phyloP scores from a whole-genome alignment of 2,797 vertebrate genomes.

The Monodelphis domestica region DNA sequence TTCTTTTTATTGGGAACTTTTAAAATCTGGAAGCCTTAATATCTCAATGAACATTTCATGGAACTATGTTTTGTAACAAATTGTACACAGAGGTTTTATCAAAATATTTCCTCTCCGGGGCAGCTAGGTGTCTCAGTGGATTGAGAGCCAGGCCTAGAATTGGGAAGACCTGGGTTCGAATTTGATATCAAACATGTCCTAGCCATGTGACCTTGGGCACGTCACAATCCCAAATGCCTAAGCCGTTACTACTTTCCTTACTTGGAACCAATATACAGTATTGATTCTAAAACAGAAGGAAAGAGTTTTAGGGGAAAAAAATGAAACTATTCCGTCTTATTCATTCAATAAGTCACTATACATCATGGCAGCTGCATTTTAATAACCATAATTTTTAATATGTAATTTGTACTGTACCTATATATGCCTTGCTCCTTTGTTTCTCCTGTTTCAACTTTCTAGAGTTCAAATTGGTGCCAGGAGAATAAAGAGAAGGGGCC shows the following conservation, averaged over 20 bases:
- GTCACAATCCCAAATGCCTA: too few species aligned
- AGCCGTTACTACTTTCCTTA: too few species aligned
- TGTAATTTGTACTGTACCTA: neutral
- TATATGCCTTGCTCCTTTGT: neutral
- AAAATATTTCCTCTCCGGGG: neutral
- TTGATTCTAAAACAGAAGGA: too few species aligned
- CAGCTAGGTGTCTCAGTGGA: too few species aligned
- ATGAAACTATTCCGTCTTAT: neutral
- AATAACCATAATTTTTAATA: neutral
- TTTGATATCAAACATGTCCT: too few species aligned
- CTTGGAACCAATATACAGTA: too few species aligned
- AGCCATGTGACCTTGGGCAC: too few species aligned
- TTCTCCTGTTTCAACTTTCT: neutral
- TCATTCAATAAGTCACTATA: neutral
- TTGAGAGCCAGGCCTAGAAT: too few species aligned
- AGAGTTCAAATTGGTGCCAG: neutral
- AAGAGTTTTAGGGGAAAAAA: neutral
- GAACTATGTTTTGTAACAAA: too few species aligned
- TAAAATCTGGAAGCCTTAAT: conserved; percentile 6
- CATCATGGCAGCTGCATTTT: neutral
- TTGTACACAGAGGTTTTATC: neutral
- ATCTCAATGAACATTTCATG: too few species aligned
- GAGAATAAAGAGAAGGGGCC: neutral
- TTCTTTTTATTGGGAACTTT: neutral
- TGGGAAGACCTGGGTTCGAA: too few species aligned